Evolutionary conservation across 2,113 vertebrate genomes (phyloP), one percentile per base, ranked within the genome.

Genomic region (Delphinus delphis): DNA sequence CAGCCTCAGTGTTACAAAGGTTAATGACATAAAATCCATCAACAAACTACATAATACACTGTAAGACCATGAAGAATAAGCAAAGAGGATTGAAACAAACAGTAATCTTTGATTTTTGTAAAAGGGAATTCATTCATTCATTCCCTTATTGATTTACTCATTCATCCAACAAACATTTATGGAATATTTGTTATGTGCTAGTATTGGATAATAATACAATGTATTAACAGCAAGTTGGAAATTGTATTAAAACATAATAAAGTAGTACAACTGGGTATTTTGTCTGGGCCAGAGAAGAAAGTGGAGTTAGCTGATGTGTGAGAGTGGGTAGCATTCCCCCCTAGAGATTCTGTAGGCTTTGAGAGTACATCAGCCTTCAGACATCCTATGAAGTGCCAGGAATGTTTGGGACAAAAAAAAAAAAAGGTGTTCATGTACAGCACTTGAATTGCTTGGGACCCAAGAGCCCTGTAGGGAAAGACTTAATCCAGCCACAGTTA

Each of bases 171-270:
- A 95, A 89, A 86, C 44, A 50, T 90, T 80, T 90, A 85, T 38
- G 63, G 50, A 73, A 41, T 18, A 85, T 38, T 10, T 83, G 13
- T 36, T 96, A 28, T 81, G 23, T 62, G 63, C 44, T 95, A 67
- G 8, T 90, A 87, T 38, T 84, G n/a, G 33, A n/a, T 81, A 80
- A 74, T 90, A 80, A 93, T n/a, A 82, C 33, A 77, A 28, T 58
- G 17, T 81, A 88, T 81, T 92, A 87, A 87, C 10, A 77, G n/a
- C 58, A 87, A 74, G 15, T 86, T 94, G 68, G 28, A 87, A 90
- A 83, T 83, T 83, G 20, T 73, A 62, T 86, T 71, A 94, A 96
- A 97, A 65, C 23, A 55, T 67, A 73, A 81, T 47, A 53, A 93
- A 74, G 6, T 97, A 71, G 14, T 68, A 68, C 26, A n/a, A 60